Conservation (phyloP, 1,140 invertebrate genomes). For the Drosophila aff. region DNA sequence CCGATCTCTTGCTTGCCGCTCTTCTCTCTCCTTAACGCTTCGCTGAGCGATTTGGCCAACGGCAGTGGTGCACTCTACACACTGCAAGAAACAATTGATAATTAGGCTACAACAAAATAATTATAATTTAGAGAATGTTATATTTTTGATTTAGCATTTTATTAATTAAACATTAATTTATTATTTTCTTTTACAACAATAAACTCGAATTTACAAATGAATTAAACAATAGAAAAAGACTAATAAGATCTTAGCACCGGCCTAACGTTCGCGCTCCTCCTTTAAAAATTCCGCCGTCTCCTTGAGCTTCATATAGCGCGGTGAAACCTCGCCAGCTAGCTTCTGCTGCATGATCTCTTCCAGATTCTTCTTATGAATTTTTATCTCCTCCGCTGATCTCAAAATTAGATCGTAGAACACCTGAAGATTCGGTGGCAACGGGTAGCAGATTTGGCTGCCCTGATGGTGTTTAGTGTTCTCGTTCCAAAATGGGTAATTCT, state of each 20-base stretch:
- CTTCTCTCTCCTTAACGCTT: slow-evolving; percentile 45
- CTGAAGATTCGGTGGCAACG: slow-evolving; percentile 58
- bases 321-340: slow-evolving; percentile 22
- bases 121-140: too few species aligned
- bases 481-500: slow-evolving; percentile 53
- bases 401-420: slow-evolving; percentile 72
- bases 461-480: slow-evolving; percentile 33
- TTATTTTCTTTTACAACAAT: not conserved
- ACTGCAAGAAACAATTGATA: not conserved
- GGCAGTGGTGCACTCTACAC: slow-evolving; percentile 33
- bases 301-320: slow-evolving; percentile 56
- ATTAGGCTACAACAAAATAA: not conserved
- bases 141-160: not conserved
- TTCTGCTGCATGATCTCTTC: not conserved
- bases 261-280: slow-evolving; percentile 43
- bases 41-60: slow-evolving; percentile 70
- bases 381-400: slow-evolving; percentile 43
- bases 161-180: not conserved
- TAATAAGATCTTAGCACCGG: slow-evolving; percentile 22
- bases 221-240: not conserved
- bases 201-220: not conserved
- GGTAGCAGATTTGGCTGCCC: slow-evolving; percentile 47
- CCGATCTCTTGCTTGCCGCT: slow-evolving; percentile 12
- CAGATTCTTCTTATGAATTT: slow-evolving; percentile 42
- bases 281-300: slow-evolving; percentile 59